Conservation (phyloP, 2,797 vertebrate genomes). For the Chiropotes sagulatus region DNA sequence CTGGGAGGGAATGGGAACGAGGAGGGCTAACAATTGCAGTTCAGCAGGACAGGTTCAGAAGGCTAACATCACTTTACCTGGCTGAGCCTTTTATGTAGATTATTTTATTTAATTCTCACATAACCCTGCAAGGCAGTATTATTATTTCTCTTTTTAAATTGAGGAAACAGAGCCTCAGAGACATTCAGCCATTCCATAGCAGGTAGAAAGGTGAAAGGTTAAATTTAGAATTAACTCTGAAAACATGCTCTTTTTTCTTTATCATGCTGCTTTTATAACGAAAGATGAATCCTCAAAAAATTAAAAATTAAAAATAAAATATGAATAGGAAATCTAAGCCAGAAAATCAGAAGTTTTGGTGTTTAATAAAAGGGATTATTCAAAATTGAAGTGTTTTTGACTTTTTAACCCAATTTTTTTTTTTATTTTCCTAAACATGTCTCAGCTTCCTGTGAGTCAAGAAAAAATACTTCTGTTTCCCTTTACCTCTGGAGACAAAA, state of each 20-base stretch:
- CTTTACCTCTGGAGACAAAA: not conserved
- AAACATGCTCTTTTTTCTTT: not conserved
- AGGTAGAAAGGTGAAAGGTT: not conserved
- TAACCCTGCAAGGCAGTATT: not conserved
- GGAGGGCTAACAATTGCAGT: not conserved
- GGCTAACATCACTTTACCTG: not conserved
- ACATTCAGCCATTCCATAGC: not conserved
- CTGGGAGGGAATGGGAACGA: not conserved
- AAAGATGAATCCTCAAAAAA: not conserved
- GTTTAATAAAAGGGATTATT: not conserved
- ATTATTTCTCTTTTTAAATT: not conserved
- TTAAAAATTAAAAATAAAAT: not conserved
- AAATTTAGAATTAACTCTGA: not conserved
- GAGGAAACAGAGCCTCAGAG: not conserved
- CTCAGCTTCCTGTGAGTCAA: not conserved
- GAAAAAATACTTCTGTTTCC: not conserved
- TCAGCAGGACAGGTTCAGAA: not conserved
- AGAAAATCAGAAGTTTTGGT: constrained; percentile 15
- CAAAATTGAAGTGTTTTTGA: not conserved
- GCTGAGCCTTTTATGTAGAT: not conserved
- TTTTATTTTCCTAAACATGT: not conserved
- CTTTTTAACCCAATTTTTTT: constrained; percentile 10
- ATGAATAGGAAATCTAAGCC: not conserved
- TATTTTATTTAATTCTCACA: constrained; percentile 27
- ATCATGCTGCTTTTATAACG: not conserved